These are phyloP conservation scores for Boleophthalmus pectinirostris DNA, from an alignment of 2,113 vertebrate species.

Conservation along the genomic window DNA sequence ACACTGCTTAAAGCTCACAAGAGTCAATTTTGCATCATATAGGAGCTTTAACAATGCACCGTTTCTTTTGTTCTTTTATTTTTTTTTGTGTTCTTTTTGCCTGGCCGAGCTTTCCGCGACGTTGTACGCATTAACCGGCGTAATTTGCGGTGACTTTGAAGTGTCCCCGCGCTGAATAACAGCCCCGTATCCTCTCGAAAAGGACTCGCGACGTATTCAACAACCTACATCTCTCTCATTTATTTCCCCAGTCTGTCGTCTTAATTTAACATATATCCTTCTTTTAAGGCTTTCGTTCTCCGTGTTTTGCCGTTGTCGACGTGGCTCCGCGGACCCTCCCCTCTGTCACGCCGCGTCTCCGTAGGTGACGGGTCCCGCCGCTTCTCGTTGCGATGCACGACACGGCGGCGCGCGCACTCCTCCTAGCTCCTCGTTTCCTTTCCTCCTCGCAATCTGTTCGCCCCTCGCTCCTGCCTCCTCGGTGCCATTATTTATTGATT, in stretches of 20 bases:
- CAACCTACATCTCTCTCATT: not conserved
- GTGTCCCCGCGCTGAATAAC: not conserved
- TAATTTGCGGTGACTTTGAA: slow-evolving; percentile 28
- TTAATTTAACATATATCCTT: slow-evolving; percentile 17
- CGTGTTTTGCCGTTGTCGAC: slow-evolving; percentile 16
- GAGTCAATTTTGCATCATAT: too few relatives aligned
- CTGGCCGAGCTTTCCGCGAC: not conserved
- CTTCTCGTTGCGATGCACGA: slow-evolving; percentile 52
- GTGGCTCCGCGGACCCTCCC: slow-evolving; percentile 17
- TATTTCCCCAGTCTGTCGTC: slow-evolving; percentile 15
- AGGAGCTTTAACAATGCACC: not conserved
- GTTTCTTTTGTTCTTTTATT: slow-evolving; percentile 5
- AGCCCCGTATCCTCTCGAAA: not conserved
- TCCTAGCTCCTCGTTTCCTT: slow-evolving; percentile 12
- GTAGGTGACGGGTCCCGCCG: slow-evolving; percentile 56
- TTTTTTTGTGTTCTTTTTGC: not conserved
- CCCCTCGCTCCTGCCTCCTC: slow-evolving; percentile 54
- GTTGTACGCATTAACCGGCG: not conserved
- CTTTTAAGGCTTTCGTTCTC: slow-evolving; percentile 3
- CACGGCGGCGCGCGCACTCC: slow-evolving; percentile 19
- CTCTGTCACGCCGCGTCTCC: slow-evolving; percentile 18
- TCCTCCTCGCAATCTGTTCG: slow-evolving; percentile 66
- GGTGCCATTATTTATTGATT: slow-evolving; percentile 78
- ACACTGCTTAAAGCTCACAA: too few relatives aligned
- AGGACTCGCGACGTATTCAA: not conserved